phyloP scores from a whole-genome alignment of 1,140 invertebrate genomes.

The Drosophila saltans region DNA sequence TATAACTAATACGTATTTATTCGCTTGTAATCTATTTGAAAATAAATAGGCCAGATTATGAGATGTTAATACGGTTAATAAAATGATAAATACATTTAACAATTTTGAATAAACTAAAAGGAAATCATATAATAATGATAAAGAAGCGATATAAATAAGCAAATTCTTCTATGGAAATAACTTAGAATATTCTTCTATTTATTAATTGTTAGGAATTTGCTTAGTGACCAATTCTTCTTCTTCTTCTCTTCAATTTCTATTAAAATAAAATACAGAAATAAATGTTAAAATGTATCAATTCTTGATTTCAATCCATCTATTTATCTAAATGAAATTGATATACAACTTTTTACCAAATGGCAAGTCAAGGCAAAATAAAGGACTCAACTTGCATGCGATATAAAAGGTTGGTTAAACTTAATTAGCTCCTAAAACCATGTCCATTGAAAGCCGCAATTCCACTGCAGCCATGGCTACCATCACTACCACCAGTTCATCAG shows the following conservation, averaged over 20 bases:
- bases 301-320: no score
- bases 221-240: no score
- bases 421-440: neutral
- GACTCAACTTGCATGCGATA: neutral
- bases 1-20: conserved; percentile 28
- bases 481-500: neutral
- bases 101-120: no score
- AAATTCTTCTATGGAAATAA: no score
- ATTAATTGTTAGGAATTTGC: no score
- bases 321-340: no score
- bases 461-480: neutral
- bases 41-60: neutral
- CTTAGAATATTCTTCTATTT: no score
- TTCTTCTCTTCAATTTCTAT: no score
- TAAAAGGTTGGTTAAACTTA: conserved; percentile 3
- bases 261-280: no score
- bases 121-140: no score
- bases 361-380: neutral
- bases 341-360: neutral
- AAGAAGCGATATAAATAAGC: no score
- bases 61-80: neutral
- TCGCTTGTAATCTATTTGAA: conserved; percentile 35
- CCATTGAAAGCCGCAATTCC: neutral
- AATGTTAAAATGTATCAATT: no score
- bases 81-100: neutral